Conservation (phyloP, 2,113 vertebrate genomes). For the Trogon melanurus region DNA sequence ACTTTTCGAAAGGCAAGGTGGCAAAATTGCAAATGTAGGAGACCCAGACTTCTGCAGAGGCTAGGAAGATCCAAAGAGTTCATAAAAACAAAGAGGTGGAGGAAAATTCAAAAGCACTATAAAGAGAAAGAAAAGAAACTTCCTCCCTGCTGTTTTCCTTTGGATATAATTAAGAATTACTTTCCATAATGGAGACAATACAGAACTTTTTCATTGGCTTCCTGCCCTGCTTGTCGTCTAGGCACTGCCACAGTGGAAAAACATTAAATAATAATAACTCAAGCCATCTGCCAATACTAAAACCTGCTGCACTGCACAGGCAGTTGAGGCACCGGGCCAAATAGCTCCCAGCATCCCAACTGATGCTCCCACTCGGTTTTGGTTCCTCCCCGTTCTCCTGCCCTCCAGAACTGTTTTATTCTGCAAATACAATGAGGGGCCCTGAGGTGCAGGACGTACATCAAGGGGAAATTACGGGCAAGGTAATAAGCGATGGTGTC, state of each 20-base stretch:
- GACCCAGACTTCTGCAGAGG: background rate
- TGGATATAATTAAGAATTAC: background rate
- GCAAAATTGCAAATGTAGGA: no score
- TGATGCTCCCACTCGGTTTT: accelerated
- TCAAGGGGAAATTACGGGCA: background rate
- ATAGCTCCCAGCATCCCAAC: background rate
- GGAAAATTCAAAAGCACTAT: background rate
- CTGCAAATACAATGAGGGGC: background rate
- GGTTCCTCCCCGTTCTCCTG: background rate
- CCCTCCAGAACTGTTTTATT: background rate
- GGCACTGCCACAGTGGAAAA: background rate
- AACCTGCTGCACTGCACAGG: background rate
- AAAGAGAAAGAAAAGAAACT: background rate
- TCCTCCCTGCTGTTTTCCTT: background rate
- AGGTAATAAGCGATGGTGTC: background rate
- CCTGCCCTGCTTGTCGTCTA: background rate
- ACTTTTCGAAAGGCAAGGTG: no score
- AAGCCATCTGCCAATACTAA: background rate
- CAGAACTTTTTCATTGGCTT: background rate
- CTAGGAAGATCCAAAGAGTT: background rate
- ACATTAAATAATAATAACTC: background rate
- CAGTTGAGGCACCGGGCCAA: background rate
- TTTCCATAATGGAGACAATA: background rate
- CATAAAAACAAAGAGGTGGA: background rate
- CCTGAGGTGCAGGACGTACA: background rate